Evolutionary conservation across 2,113 vertebrate genomes (phyloP).

Genomic region (Anguilla rostrata): DNA sequence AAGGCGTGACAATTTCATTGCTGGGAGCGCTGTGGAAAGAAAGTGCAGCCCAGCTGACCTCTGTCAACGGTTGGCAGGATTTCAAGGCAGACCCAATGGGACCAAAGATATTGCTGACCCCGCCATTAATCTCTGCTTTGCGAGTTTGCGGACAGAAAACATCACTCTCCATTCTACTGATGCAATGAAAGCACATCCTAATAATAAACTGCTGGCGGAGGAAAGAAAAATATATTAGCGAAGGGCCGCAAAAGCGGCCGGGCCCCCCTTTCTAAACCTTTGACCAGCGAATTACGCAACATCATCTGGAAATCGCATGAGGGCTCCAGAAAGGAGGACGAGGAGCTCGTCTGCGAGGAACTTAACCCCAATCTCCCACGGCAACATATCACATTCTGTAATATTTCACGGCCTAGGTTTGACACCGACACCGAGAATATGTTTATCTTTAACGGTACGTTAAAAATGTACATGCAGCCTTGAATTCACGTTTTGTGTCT

Average conservation of each 20-base stretch:
- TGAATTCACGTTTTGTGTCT: conserved; percentile 3
- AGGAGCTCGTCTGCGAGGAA: conserved; percentile 22
- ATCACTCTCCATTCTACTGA: conserved; percentile 52
- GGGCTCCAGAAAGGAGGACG: conserved; percentile 29
- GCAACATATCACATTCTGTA: conserved; percentile 37
- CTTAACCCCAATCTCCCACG: conserved; percentile 37
- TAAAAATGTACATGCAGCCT: conserved; percentile 14
- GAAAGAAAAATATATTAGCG: conserved; percentile 45
- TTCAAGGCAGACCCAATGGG: conserved; percentile 50
- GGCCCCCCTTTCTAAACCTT: conserved; percentile 48
- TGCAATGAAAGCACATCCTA: conserved; percentile 55
- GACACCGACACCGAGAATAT: conserved; percentile 14
- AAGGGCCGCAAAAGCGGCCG: conserved; percentile 30
- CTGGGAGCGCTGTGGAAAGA: conserved; percentile 40
- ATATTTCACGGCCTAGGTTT: conserved; percentile 25
- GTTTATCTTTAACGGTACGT: conserved; percentile 18
- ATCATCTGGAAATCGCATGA: conserved; percentile 50
- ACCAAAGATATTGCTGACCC: conserved; percentile 54
- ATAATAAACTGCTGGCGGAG: conserved; percentile 50
- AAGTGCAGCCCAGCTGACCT: conserved; percentile 49
- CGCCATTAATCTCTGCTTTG: conserved; percentile 58
- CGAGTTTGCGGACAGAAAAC: conserved; percentile 48
- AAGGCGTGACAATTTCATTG: conserved; percentile 47
- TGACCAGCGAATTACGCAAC: conserved; percentile 49
- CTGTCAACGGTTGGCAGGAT: conserved; percentile 53